Percentiles rank a stretch among this genome's conserved stretches.
Evolutionary conservation across 2,113 vertebrate species (phyloP).

Genomic region (Atractosteus spatula): DNA sequence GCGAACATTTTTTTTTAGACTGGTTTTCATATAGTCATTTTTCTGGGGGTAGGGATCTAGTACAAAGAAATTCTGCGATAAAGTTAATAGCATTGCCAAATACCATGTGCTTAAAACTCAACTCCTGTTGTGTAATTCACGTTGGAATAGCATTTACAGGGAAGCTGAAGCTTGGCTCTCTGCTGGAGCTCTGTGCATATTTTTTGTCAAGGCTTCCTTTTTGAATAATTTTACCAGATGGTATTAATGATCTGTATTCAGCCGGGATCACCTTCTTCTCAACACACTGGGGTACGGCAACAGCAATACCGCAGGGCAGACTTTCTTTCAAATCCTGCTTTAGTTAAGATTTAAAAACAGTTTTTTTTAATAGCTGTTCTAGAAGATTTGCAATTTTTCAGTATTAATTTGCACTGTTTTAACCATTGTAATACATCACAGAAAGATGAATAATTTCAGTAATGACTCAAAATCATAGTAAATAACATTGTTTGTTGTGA

Average conservation of each 20-base stretch:
- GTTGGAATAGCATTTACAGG: neutral
- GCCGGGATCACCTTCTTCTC: neutral
- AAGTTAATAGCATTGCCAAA: neutral
- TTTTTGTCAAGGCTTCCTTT: neutral
- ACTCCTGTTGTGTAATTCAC: neutral
- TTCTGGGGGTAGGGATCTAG: neutral
- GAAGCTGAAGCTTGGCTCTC: neutral
- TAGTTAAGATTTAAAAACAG: too few species aligned
- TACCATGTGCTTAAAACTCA: neutral
- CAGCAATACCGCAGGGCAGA: too few species aligned
- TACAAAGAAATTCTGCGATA: neutral
- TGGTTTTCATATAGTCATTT: neutral
- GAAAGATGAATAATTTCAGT: too few species aligned
- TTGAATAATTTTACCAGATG: constrained; percentile 12
- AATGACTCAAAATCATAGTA: too few species aligned
- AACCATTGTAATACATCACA: too few species aligned
- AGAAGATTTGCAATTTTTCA: too few species aligned
- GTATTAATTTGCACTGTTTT: too few species aligned
- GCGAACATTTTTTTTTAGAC: neutral
- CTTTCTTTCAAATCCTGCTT: too few species aligned
- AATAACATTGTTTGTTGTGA: too few species aligned
- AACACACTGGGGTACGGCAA: neutral
- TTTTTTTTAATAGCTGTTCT: too few species aligned
- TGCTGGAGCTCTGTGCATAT: neutral
- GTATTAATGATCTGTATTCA: constrained; percentile 18